Evolutionary conservation across 2,113 vertebrate genomes (phyloP).

Genomic region (Cyanoderma ruficeps): DNA sequence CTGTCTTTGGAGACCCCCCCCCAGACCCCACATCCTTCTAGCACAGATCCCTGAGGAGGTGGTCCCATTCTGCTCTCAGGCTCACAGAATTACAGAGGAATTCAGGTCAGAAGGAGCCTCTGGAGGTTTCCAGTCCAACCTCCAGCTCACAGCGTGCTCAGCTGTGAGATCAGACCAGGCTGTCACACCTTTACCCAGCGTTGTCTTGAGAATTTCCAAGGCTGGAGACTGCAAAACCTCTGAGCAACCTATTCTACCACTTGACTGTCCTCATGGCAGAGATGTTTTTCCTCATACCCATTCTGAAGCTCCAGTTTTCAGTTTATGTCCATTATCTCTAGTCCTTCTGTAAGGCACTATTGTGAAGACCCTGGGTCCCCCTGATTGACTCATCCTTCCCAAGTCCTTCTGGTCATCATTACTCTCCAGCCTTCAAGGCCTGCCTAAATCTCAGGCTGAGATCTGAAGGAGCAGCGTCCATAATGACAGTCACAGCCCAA

Average conservation of each 20-base stretch:
- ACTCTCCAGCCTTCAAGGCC: neutral
- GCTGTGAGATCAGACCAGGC: neutral
- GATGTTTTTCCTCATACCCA: neutral
- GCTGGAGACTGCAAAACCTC: neutral
- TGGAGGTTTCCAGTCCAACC: neutral
- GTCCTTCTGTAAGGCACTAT: neutral
- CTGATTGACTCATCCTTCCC: neutral
- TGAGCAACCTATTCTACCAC: neutral
- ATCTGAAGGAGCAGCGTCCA: neutral
- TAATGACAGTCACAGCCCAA: neutral
- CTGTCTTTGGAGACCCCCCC: neutral
- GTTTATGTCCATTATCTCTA: neutral
- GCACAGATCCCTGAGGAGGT: neutral
- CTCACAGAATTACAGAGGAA: neutral
- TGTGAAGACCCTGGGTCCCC: neutral
- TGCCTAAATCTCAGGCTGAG: neutral
- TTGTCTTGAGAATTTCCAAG: neutral
- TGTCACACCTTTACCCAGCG: neutral
- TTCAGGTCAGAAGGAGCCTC: neutral
- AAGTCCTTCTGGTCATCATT: neutral
- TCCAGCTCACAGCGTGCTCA: neutral
- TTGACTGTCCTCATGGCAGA: neutral
- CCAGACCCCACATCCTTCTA: neutral
- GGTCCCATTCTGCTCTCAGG: neutral
- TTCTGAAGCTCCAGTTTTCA: neutral